phyloP scores from a whole-genome alignment of 92 coral and sea anemone genomes.

The Phenganax subtilis region DNA sequence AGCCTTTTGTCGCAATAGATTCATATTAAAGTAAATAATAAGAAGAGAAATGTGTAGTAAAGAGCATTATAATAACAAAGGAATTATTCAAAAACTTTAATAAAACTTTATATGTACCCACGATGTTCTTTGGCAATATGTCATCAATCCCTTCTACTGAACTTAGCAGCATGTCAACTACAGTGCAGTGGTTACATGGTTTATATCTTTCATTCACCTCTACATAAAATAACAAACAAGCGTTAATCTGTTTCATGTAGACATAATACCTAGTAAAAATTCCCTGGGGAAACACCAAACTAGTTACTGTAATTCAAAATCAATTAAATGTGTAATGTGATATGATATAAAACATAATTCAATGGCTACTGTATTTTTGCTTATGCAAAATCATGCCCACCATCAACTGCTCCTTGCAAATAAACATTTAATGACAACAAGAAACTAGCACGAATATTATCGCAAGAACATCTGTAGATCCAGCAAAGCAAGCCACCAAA shows the following conservation, averaged over 20 bases:
- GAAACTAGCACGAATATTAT: background rate
- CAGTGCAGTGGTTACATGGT: conserved; percentile 6
- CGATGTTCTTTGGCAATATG: background rate
- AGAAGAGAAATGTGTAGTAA: too few species aligned
- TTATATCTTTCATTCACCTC: background rate
- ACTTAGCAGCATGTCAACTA: background rate
- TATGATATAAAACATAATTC: background rate
- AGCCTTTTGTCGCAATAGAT: too few species aligned
- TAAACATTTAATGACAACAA: background rate
- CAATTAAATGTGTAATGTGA: background rate
- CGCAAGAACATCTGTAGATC: conserved; percentile 15
- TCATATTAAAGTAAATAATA: too few species aligned
- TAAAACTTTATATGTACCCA: background rate
- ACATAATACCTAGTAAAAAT: background rate
- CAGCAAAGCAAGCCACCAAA: conserved; percentile 5
- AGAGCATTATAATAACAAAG: too few species aligned
- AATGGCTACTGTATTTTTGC: background rate
- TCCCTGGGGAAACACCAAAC: background rate
- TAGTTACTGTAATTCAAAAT: background rate
- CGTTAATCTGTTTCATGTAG: background rate
- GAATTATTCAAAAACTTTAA: too few species aligned
- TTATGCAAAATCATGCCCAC: background rate
- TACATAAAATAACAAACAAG: background rate
- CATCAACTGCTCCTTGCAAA: background rate
- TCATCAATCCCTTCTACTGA: background rate